A percentile compares a stretch with the other conserved stretches of the same genome.
Conservation (phyloP, 2,113 vertebrate species). For the Diphyllodes magnificus region DNA sequence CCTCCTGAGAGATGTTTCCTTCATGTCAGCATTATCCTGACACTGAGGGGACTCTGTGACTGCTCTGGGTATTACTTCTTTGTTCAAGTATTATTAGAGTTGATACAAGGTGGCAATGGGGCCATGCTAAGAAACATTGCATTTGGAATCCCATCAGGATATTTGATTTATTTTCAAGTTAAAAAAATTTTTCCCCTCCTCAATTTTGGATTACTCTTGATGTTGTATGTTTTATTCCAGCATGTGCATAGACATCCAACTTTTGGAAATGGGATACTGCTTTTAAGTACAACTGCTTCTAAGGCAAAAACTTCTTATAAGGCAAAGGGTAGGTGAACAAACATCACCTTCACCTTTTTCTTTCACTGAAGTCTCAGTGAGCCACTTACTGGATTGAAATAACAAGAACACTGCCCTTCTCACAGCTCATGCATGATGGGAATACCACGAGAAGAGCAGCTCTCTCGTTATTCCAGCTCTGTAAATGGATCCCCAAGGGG, state of each 20-base stretch:
- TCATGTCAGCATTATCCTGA: not conserved
- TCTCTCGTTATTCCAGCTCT: not conserved
- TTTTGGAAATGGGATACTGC: not conserved
- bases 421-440: not conserved
- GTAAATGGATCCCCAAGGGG: not conserved
- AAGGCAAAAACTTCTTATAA: not conserved
- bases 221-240: not conserved
- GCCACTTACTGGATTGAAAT: not conserved
- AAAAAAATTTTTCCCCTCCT: fast-evolving
- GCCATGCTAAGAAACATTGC: not conserved
- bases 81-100: not conserved
- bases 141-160: not conserved
- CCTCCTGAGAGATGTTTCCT: not conserved
- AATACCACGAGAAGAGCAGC: not conserved
- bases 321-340: not conserved
- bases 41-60: not conserved
- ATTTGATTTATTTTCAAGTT: not conserved
- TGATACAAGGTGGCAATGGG: not conserved
- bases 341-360: not conserved
- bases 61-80: not conserved
- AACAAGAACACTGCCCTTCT: not conserved
- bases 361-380: not conserved
- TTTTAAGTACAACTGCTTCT: not conserved
- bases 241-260: not conserved
- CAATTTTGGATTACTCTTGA: not conserved